Percentiles rank a stretch among this genome's conserved stretches.
Conservation (phyloP, 2,888 invertebrate genomes). For the Amiota minor region DNA sequence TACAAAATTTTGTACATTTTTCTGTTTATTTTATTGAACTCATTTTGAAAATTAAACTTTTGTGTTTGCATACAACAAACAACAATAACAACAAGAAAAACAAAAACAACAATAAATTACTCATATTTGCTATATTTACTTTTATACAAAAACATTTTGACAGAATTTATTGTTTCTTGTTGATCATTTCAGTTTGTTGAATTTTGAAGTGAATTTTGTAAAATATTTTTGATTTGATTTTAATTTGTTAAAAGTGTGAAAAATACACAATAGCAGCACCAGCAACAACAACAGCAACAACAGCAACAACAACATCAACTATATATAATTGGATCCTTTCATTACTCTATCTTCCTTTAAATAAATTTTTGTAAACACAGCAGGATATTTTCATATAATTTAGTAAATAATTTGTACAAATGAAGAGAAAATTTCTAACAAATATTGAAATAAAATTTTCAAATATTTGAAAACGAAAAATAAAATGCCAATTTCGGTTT, state of each 20-base stretch:
- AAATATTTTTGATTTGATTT: slow-evolving; percentile 43
- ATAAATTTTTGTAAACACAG: no score
- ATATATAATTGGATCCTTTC: no score
- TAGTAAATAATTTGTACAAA: no score
- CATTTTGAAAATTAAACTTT: slow-evolving; percentile 9
- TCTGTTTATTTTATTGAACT: neutral
- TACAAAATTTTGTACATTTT: neutral
- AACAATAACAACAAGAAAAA: neutral
- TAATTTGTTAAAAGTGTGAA: slow-evolving; percentile 45
- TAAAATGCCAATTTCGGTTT: no score
- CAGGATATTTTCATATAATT: no score
- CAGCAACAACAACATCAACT: no score
- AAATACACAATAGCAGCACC: neutral
- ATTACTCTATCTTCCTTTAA: no score
- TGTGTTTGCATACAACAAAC: slow-evolving; percentile 1
- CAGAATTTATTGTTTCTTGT: slow-evolving; percentile 9
- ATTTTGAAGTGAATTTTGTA: neutral
- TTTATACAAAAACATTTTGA: neutral
- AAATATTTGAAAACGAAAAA: no score
- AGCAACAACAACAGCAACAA: no score
- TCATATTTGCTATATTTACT: neutral
- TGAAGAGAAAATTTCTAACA: no score
- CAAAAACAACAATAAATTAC: neutral
- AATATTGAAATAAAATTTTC: no score
- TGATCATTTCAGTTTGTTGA: neutral